Base-by-base conservation (phyloP, 2,797 vertebrate genomes). In the Sternotherus odoratus region DNA sequence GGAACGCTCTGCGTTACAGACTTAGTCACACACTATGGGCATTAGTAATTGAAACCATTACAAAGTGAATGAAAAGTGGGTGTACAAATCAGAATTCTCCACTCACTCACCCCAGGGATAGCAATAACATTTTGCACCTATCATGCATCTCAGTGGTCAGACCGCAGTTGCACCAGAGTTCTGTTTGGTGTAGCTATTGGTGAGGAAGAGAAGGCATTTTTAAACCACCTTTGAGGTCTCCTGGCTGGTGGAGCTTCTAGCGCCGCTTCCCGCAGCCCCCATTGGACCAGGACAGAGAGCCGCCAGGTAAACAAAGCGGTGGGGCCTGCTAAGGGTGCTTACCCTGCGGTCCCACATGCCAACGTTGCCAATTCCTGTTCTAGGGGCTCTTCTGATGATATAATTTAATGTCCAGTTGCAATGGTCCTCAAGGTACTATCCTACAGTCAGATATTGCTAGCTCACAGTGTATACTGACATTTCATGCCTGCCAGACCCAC, bases 401-500 rank as follows among this genome's bases (percentile, higher is more conserved):
- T n/a, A n/a, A n/a, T n/a, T n/a, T 60, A 33, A 60, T 15, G 6
- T 15, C 28, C 30, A 60, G 15, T 60, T 60, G 30, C 57, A 60
- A 60, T 66, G 33, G 16, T 9, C 60, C 33, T 66, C 33, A 66
- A 36, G 60, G 33, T 4, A n/a, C 33, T 66, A 33, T 66, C 8
- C 60, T 36, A 17, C 33, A n/a, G 30, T 63, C 33, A 63, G 12
- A 90, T 50, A 5, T 0, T 74, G 82, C 46, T 82, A 12, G 5
- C 36, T 4, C 26, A 26, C 1, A 8, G 82, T 77, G 83, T 51
- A 46, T 17, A 66, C 8, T 84, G 56, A 13, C 24, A 43, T 23
- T 17, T 72, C 33, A 23, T 3, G 54, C 28, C 77, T 2, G 2
- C 90, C 5, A 19, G 6, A n/a, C 2, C 1, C 2, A 63, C 2